Base-by-base conservation (phyloP, 1,140 invertebrate species). In the Ephestia elutella region DNA sequence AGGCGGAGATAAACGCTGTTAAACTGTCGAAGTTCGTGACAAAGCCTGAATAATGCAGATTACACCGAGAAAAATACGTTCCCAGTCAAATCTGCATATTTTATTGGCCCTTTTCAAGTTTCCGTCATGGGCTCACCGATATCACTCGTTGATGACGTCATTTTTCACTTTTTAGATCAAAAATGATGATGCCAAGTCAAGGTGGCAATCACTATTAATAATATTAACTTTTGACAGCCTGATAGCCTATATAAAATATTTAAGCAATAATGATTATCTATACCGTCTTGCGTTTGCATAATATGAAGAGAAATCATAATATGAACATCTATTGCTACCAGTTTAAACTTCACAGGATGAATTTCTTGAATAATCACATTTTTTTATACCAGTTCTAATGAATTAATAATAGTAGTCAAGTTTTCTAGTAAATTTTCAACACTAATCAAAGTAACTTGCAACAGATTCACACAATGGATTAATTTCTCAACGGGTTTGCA, bases 31-130 rank as follows among this genome's bases (percentile, higher is more conserved):
- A 87, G 83, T 85, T 86, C 82, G 83, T 85, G 83, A 85, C 83
- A 85, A 82, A 85, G 85, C 78, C 83, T 87, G 85, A 87, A 87
- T 87, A 87, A 87, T 87, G 83, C 80, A 87, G 85, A 87, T 87
- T 86, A 87, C 85, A 87, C 78, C 63, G 78, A 85, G 83, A 87
- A 86, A 87, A 87, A 87, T 86, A 87, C 85, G 80, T 71, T 78
- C 85, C 70, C 84, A 80, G 82, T 82, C 80, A 80, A 85, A 87
- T 86, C 82, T 87, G 75, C 85, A 87, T 86, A 86, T 85, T 87
- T 87, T 87, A 87, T 87, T 87, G 81, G 80, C 80, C 76, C 74
- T 77, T 74, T 78, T 76, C 71, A 73, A 73, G 32, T 35, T 13
- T 10, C 32, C 10, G 32, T 35, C 32, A 35, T 13, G 32, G 32